Evolutionary conservation across 2,113 vertebrate species (phyloP).

Genomic region (Jaculus jaculus): DNA sequence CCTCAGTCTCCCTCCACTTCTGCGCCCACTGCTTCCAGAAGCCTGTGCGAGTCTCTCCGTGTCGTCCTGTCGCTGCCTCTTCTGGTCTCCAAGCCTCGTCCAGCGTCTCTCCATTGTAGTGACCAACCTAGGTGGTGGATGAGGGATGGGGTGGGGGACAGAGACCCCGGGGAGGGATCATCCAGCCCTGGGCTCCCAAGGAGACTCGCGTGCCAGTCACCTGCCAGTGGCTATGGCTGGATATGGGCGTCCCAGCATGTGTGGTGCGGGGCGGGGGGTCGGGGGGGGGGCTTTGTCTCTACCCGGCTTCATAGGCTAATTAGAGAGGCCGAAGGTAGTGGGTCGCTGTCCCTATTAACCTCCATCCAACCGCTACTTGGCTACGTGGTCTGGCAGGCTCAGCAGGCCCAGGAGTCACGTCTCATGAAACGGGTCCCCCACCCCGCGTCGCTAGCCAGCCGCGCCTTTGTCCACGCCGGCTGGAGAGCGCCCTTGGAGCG

Average conservation of each 20-base stretch:
- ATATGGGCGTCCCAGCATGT: constrained; percentile 83
- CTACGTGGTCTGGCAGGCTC: too few species aligned
- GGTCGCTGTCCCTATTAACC: neutral
- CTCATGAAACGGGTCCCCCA: neutral
- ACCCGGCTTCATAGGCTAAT: constrained; percentile 88
- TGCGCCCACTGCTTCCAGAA: neutral
- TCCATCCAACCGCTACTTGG: neutral
- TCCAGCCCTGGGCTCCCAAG: constrained; percentile 74
- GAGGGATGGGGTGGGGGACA: neutral
- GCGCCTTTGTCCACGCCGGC: constrained; percentile 31
- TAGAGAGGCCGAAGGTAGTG: constrained; percentile 78
- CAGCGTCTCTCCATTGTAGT: neutral
- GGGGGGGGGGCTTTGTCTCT: constrained; percentile 89
- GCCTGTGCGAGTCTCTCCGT: neutral
- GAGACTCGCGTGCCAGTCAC: constrained; percentile 92
- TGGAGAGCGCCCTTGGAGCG: neutral
- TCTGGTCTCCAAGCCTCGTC: neutral
- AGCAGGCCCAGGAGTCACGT: neutral
- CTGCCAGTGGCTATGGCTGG: constrained; percentile 87
- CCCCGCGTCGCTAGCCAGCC: too few species aligned
- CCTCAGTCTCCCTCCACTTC: neutral
- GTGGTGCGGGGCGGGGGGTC: constrained; percentile 78
- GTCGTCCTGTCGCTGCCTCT: neutral
- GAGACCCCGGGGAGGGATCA: neutral
- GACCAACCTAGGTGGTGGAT: neutral